These are phyloP conservation scores for Mormyrus hasselquistii DNA, from an alignment of 2,797 vertebrate genomes.

Conservation along the genomic window DNA sequence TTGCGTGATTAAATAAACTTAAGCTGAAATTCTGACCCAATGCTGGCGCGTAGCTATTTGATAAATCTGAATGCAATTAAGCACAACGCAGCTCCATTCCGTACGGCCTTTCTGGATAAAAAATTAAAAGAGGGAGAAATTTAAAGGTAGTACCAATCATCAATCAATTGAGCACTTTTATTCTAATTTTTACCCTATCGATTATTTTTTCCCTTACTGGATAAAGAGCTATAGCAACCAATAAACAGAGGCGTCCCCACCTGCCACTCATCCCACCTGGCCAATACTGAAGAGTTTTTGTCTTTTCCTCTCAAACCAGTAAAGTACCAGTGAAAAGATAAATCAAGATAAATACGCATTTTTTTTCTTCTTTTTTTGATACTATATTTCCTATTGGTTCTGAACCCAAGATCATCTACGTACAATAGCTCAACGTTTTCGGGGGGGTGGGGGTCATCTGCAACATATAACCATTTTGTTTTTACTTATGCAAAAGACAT, in stretches of 20 bases:
- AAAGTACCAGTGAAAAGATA: too few species aligned
- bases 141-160: neutral
- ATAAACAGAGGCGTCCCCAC: neutral
- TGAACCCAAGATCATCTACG: neutral
- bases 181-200: neutral
- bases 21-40: neutral
- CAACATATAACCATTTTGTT: neutral
- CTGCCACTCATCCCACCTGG: neutral
- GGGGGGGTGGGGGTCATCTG: neutral
- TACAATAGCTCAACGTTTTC: neutral
- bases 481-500: neutral
- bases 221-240: neutral
- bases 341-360: neutral
- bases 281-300: neutral
- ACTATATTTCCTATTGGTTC: neutral
- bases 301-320: neutral
- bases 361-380: neutral
- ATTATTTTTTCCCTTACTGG: constrained; percentile 35
- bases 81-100: neutral
- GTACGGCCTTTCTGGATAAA: neutral
- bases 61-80: neutral
- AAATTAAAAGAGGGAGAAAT: neutral
- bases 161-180: neutral
- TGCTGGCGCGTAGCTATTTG: neutral
- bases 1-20: neutral